Evolutionary conservation across 2,797 vertebrate genomes (phyloP).

Genomic region (Morelia viridis): DNA sequence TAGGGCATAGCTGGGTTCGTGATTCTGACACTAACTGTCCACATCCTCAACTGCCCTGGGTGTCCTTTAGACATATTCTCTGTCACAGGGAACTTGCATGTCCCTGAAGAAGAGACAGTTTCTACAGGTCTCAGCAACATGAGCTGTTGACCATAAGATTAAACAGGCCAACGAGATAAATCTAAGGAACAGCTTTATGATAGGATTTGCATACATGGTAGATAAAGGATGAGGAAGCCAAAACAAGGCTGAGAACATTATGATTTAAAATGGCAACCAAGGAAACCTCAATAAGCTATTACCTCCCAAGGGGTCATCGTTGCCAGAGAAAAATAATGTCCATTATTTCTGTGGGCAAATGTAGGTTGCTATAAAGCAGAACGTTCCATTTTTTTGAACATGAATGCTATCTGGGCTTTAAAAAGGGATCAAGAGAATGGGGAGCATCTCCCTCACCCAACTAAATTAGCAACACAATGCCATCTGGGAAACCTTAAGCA

Average conservation of each 20-base stretch:
- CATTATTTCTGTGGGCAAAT: not conserved
- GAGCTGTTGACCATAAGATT: slow-evolving; percentile 7
- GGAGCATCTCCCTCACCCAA: not conserved
- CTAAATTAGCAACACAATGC: not conserved
- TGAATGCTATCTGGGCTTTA: not conserved
- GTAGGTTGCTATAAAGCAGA: not conserved
- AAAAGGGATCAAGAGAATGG: not conserved
- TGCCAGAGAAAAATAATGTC: not conserved
- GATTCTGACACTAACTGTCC: not conserved
- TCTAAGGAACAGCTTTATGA: slow-evolving; percentile 3
- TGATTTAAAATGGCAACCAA: slow-evolving; percentile 38
- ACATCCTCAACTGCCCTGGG: not conserved
- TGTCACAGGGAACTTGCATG: not conserved
- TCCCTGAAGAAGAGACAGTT: not conserved
- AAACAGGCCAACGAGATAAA: slow-evolving; percentile 13
- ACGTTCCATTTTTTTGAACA: not conserved
- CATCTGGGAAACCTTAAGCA: not conserved
- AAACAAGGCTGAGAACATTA: slow-evolving; percentile 18
- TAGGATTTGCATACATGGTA: slow-evolving; percentile 38
- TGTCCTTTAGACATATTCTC: not conserved
- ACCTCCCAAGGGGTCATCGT: not conserved
- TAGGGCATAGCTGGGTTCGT: not conserved
- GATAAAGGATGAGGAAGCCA: slow-evolving; percentile 39
- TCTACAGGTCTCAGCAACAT: slow-evolving; percentile 36
- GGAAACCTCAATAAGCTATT: not conserved